Evolutionary conservation across 2,888 invertebrate species (phyloP).

Genomic region (Odontothrips loti): DNA sequence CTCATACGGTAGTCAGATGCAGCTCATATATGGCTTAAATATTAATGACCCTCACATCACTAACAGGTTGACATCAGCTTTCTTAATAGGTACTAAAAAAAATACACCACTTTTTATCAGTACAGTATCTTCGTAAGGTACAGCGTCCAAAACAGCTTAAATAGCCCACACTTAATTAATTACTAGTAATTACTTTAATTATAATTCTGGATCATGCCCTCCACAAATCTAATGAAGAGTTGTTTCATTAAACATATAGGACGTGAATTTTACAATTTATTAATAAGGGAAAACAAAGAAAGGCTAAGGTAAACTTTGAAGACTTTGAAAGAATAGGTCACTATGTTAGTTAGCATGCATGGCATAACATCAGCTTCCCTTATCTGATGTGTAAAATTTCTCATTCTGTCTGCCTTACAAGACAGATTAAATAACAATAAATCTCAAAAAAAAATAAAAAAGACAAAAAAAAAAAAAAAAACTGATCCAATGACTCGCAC

Average conservation of each 20-base stretch:
- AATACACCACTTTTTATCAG: conserved; percentile 4
- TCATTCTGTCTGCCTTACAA: not conserved
- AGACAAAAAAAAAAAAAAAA: too few species aligned
- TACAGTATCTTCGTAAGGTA: not conserved
- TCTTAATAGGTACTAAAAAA: conserved; percentile 13
- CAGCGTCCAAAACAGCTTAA: conserved; percentile 1
- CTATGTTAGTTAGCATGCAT: not conserved
- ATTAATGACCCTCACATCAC: conserved; percentile 1
- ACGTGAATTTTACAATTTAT: not conserved
- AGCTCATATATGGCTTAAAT: not conserved
- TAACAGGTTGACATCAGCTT: not conserved
- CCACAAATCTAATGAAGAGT: not conserved
- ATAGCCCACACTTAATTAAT: not conserved
- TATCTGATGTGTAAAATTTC: too few species aligned
- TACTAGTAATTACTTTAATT: not conserved
- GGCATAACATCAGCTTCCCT: too few species aligned
- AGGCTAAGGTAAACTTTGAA: not conserved
- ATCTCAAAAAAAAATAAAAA: not conserved
- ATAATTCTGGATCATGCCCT: too few species aligned
- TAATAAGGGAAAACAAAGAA: not conserved
- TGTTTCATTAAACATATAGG: not conserved
- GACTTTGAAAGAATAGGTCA: not conserved
- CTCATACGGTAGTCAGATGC: not conserved
- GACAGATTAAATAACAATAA: not conserved
- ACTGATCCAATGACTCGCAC: not conserved